These are phyloP conservation scores for Eupeodes corollae DNA, from an alignment of 1,140 invertebrate species.

Conservation along the genomic window DNA sequence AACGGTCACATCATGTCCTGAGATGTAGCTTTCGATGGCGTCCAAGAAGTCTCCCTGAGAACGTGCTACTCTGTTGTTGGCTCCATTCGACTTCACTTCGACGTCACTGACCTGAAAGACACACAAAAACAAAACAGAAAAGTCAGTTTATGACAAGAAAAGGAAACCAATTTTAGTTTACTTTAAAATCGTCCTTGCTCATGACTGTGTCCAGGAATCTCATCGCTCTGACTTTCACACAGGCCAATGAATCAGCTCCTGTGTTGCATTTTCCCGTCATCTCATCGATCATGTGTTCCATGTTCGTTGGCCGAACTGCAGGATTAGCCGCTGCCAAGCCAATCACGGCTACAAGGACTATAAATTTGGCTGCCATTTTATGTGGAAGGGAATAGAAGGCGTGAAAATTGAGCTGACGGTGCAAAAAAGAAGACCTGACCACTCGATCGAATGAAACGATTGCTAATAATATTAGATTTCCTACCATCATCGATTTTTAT, in stretches of 20 bases:
- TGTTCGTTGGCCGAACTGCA: constrained; percentile 53
- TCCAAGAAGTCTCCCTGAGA: constrained; percentile 44
- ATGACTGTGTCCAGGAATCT: constrained; percentile 63
- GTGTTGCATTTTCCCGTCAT: constrained; percentile 57
- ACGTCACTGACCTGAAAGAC: constrained; percentile 39
- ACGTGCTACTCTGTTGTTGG: constrained; percentile 47
- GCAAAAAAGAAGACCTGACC: constrained; percentile 8
- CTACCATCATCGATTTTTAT: constrained; percentile 38
- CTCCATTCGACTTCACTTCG: constrained; percentile 58
- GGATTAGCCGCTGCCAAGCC: constrained; percentile 40
- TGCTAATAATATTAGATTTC: constrained; percentile 38
- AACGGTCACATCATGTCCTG: constrained; percentile 65
- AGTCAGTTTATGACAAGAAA: not conserved
- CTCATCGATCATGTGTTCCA: constrained; percentile 61
- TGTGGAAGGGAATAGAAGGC: not conserved
- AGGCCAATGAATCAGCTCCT: constrained; percentile 64
- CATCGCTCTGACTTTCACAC: constrained; percentile 69
- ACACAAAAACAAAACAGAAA: not conserved
- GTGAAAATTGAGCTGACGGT: not conserved
- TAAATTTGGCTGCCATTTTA: constrained; percentile 10
- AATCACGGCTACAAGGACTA: constrained; percentile 14
- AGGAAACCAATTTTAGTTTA: constrained; percentile 30
- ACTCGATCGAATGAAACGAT: constrained; percentile 33
- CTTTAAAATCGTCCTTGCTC: constrained; percentile 65
- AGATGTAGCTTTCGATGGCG: constrained; percentile 55